Conservation (phyloP, 2,797 vertebrate species). For the Phyllotis vaccarum region DNA sequence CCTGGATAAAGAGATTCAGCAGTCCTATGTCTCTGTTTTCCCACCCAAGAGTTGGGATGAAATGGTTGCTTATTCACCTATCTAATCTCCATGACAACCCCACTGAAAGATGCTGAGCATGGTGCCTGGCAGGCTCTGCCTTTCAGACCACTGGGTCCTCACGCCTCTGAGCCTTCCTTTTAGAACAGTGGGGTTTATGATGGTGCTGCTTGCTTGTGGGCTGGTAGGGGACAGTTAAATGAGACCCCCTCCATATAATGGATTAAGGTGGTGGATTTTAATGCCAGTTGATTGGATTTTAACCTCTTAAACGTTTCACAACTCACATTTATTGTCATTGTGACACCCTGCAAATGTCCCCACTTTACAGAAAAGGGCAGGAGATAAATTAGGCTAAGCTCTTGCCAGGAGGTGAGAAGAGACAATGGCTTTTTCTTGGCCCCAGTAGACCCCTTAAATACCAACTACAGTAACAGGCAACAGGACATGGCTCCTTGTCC, state of each 20-base stretch:
- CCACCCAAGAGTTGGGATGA: background rate
- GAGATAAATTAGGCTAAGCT: background rate
- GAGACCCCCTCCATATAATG: fast-evolving
- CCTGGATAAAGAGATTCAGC: background rate
- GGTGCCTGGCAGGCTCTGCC: background rate
- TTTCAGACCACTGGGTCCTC: background rate
- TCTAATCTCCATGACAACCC: too few species aligned
- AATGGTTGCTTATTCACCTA: background rate
- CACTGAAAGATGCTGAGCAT: background rate
- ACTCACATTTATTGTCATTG: background rate
- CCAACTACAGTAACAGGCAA: background rate
- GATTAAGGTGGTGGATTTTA: too few species aligned
- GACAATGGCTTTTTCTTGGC: background rate
- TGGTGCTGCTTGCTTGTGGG: background rate
- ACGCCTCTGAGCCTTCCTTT: background rate
- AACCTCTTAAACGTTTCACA: background rate
- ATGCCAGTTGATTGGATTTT: background rate
- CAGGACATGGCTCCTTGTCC: background rate
- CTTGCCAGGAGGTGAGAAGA: background rate
- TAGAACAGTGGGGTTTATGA: background rate
- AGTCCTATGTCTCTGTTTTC: background rate
- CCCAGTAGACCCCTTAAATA: background rate
- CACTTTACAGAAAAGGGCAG: background rate
- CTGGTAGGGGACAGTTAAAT: background rate
- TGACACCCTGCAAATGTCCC: too few species aligned